Percentiles rank a stretch among this genome's conserved stretches.
These are phyloP conservation scores for Stenurella melanura DNA, from an alignment of 2,888 invertebrate species.

Conservation along the genomic window DNA sequence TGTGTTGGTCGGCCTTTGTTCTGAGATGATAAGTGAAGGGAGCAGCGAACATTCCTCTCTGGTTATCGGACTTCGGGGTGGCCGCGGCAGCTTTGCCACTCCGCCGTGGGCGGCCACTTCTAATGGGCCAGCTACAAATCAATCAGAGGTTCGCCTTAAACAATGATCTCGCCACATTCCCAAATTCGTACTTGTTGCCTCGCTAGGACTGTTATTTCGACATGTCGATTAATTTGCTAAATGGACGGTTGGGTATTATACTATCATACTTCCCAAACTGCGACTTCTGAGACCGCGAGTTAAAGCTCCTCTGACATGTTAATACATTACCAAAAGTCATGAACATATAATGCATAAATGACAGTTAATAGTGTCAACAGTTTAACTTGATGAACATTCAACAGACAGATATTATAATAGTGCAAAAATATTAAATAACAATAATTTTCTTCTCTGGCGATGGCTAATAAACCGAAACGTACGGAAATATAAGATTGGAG, in stretches of 20 bases:
- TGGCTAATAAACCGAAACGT: too few species aligned
- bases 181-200: constrained; percentile 40
- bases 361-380: too few species aligned
- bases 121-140: constrained; percentile 72
- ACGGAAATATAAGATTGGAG: too few species aligned
- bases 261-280: neutral
- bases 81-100: constrained; percentile 63
- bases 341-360: too few species aligned
- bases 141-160: constrained; percentile 63
- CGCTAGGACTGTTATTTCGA: neutral
- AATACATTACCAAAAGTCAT: too few species aligned
- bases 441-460: too few species aligned
- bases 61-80: constrained; percentile 70
- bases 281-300: neutral
- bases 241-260: neutral
- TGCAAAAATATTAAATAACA: too few species aligned
- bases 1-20: constrained; percentile 67
- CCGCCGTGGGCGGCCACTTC: constrained; percentile 67
- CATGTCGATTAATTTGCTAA: constrained; percentile 8
- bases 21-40: constrained; percentile 58
- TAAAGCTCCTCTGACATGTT: too few species aligned
- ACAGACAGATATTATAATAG: too few species aligned
- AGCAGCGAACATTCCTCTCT: constrained; percentile 61
- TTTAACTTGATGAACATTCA: too few species aligned
- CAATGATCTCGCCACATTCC: constrained; percentile 47